Percentiles rank a stretch among this genome's conserved stretches.
These are phyloP conservation scores for Noctuana brunneofusca DNA, from an alignment of 2,888 invertebrate genomes.

Conservation along the genomic window DNA sequence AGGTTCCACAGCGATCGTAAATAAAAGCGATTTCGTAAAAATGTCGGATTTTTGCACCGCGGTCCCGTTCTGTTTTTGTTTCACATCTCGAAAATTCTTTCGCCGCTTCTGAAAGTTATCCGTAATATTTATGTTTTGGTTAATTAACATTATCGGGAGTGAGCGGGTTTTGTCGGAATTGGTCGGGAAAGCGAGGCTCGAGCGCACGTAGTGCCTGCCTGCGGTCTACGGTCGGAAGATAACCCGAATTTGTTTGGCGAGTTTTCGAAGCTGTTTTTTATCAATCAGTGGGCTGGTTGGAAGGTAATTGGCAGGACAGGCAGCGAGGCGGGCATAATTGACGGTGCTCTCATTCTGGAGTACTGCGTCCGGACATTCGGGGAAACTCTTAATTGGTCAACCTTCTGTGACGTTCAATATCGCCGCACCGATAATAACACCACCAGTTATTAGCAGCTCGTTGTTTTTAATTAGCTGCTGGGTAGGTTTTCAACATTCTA, in stretches of 20 bases:
- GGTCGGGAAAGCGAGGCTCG: slow-evolving; percentile 51
- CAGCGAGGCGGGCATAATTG: slow-evolving; percentile 71
- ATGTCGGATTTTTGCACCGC: slow-evolving; percentile 58
- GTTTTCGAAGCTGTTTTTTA: slow-evolving; percentile 77
- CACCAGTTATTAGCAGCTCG: slow-evolving; percentile 75
- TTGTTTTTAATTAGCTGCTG: slow-evolving; percentile 72
- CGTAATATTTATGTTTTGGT: slow-evolving; percentile 51
- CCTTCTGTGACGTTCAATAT: slow-evolving; percentile 78
- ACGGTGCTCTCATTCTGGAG: slow-evolving; percentile 79
- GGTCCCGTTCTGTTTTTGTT: slow-evolving; percentile 53
- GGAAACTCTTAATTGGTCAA: slow-evolving; percentile 81
- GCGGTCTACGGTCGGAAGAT: slow-evolving; percentile 61
- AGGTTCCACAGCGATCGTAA: slow-evolving; percentile 60
- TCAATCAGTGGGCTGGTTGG: slow-evolving; percentile 73
- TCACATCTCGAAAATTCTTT: slow-evolving; percentile 38
- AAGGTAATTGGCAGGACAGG: slow-evolving; percentile 71
- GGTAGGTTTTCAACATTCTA: slow-evolving; percentile 49
- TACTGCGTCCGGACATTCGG: slow-evolving; percentile 75
- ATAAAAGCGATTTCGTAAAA: slow-evolving; percentile 66
- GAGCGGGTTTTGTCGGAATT: slow-evolving; percentile 55
- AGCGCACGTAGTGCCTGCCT: slow-evolving; percentile 54
- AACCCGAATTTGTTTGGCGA: slow-evolving; percentile 75
- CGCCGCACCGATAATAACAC: slow-evolving; percentile 77
- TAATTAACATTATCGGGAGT: slow-evolving; percentile 66
- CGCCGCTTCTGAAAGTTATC: slow-evolving; percentile 51